Percentiles rank a stretch among this genome's conserved stretches.
Conservation (phyloP, 2,797 vertebrate species). For the Betta splendens region DNA sequence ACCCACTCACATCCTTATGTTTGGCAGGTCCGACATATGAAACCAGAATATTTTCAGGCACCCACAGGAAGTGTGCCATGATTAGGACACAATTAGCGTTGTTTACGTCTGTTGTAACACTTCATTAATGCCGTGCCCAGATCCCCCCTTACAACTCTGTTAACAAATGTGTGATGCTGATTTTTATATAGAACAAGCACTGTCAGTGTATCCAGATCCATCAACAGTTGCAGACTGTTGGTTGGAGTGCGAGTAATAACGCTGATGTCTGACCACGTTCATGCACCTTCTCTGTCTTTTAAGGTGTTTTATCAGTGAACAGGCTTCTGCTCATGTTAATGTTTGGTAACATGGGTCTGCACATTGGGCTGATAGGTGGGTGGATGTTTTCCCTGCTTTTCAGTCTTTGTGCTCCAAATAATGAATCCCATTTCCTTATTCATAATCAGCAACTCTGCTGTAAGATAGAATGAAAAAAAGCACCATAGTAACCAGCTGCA, state of each 20-base stretch:
- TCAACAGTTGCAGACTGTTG: conserved; percentile 2
- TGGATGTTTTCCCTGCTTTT: conserved; percentile 28
- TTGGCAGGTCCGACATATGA: too few relatives aligned
- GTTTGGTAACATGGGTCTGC: conserved; percentile 8
- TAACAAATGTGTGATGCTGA: too few relatives aligned
- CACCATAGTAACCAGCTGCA: background rate
- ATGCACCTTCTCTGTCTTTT: conserved; percentile 8
- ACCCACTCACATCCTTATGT: too few relatives aligned
- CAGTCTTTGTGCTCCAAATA: conserved; percentile 41
- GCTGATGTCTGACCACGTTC: background rate
- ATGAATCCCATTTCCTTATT: conserved; percentile 43
- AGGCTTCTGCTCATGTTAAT: conserved; percentile 17
- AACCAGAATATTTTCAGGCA: too few relatives aligned
- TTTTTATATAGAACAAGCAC: too few relatives aligned
- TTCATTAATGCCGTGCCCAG: too few relatives aligned
- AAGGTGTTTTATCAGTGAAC: conserved; percentile 9
- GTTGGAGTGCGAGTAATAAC: background rate
- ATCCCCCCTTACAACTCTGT: too few relatives aligned
- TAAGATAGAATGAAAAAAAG: conserved; percentile 12
- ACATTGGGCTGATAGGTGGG: conserved; percentile 26
- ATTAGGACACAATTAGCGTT: too few relatives aligned
- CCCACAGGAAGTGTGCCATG: too few relatives aligned
- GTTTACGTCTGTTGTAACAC: too few relatives aligned
- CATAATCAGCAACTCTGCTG: conserved; percentile 17
- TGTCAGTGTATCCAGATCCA: background rate